These are phyloP conservation scores for Hippoglossus hippoglossus DNA, from an alignment of 2,797 vertebrate genomes.

Conservation along the genomic window DNA sequence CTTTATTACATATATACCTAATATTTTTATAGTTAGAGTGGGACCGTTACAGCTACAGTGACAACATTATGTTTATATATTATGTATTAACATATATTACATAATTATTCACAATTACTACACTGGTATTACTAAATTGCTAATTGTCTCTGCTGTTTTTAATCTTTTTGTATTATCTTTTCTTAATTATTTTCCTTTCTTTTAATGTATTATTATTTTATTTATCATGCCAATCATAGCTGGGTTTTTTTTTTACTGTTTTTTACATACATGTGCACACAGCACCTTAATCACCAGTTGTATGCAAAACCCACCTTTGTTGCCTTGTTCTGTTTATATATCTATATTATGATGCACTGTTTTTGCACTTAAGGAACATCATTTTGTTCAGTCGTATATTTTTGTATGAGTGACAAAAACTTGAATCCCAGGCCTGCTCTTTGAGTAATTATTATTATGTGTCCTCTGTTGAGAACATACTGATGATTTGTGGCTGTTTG, in stretches of 20 bases:
- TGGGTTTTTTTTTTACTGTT: too few species aligned
- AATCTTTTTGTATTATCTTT: too few species aligned
- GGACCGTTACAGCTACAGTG: not conserved
- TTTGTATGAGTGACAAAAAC: not conserved
- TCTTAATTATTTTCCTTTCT: too few species aligned
- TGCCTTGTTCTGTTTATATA: too few species aligned
- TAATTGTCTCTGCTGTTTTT: not conserved
- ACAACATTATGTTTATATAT: not conserved
- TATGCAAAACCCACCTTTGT: too few species aligned
- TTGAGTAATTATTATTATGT: constrained; percentile 47
- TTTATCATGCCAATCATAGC: too few species aligned
- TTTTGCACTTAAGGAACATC: not conserved
- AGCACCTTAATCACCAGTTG: too few species aligned
- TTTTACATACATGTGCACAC: not conserved
- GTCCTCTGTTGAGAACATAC: constrained; percentile 36
- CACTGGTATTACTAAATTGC: too few species aligned
- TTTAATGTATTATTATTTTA: too few species aligned
- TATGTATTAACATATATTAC: not conserved
- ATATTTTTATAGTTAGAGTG: not conserved
- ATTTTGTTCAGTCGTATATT: not conserved
- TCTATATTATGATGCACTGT: too few species aligned
- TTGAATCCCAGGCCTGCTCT: constrained; percentile 15
- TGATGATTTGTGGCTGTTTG: constrained; percentile 37
- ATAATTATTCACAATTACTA: not conserved
- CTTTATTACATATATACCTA: too few species aligned